These are phyloP conservation scores for Gortyna flavago DNA, from an alignment of 2,888 invertebrate genomes.

Conservation along the genomic window DNA sequence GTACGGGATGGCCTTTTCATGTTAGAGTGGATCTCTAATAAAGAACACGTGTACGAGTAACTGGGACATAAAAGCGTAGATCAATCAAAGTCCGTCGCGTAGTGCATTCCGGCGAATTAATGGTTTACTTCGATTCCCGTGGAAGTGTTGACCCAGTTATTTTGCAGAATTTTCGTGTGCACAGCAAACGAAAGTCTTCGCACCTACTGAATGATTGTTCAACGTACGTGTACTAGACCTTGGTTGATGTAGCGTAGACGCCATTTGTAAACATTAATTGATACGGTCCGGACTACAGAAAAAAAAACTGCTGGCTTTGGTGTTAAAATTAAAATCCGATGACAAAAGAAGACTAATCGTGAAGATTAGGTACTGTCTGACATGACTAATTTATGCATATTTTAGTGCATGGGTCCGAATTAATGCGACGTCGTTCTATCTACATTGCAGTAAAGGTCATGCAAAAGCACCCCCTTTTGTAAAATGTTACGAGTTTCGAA, in stretches of 20 bases:
- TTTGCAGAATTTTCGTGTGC: not conserved
- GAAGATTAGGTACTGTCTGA: not conserved
- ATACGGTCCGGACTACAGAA: not conserved
- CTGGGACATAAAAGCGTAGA: not conserved
- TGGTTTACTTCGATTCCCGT: not conserved
- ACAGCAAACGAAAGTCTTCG: no score
- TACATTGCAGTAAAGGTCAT: not conserved
- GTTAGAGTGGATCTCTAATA: not conserved
- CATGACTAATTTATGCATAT: not conserved
- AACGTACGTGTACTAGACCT: not conserved
- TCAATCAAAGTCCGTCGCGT: slow-evolving; percentile 1
- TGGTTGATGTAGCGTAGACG: not conserved
- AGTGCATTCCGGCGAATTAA: not conserved
- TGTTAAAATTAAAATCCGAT: not conserved
- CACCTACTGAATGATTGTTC: not conserved
- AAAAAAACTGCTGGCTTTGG: not conserved
- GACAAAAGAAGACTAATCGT: not conserved
- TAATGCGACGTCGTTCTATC: not conserved
- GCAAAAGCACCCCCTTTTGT: not conserved
- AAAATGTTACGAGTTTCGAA: not conserved
- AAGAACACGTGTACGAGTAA: slow-evolving; percentile 7
- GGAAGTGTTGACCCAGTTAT: no score
- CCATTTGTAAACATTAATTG: not conserved
- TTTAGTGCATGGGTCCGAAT: not conserved
- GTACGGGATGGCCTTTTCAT: not conserved